Base-by-base conservation (phyloP, 2,113 vertebrate species). In the Centrocercus urophasianus region DNA sequence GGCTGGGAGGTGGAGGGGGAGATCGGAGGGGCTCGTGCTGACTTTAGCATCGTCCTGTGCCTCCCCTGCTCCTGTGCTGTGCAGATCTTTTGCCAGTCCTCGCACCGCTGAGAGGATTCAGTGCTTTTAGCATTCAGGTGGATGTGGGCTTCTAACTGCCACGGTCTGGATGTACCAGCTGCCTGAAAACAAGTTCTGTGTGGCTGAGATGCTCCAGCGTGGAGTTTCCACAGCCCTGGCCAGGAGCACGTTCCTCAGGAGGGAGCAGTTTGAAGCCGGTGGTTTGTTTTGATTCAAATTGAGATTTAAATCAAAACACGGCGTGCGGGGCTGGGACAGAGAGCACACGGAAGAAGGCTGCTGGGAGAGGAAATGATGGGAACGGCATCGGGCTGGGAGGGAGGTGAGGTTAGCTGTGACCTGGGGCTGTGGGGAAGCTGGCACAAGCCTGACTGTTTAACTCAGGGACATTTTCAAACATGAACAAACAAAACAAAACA, bases 201-300 rank as follows among this genome's bases (percentile, higher is more conserved):
- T 47, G 80, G 65, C 73, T 1, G 8, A 88, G 52, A 48, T 78
- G 87, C 93, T 93, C 86, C 85, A 78, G 64, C 3, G 3, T 25
- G 75, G 69, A 83, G 61, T 90, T 95, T 90, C 83, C 47, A 1
- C 9, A 83, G 61, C 61, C 5, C 32, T 48, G 77, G 89, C 85
- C 93, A 88, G 60, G 34, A 78, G 72, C 82, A 40, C 14, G 40
- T 86, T 90, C 78, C 75, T 66, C 63, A 54, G 42, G 7, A 21
- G 65, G 70, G 70, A 71, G 78, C 57, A 75, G 79, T 88, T 91
- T 86, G 83, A 93, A 93, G 48, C 40, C 4, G 0, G 88, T 71
- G n/a, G 85, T 91, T 96, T 95, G 91, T 94, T 95, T 93, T 91
- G 94, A 93, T 97, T 96, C 7, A 77, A 92, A 94, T 38, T 67